Percentiles rank a stretch among this genome's conserved stretches.
Evolutionary conservation across 2,113 vertebrate species (phyloP).

Genomic region (Tachysurus fulvidraco): DNA sequence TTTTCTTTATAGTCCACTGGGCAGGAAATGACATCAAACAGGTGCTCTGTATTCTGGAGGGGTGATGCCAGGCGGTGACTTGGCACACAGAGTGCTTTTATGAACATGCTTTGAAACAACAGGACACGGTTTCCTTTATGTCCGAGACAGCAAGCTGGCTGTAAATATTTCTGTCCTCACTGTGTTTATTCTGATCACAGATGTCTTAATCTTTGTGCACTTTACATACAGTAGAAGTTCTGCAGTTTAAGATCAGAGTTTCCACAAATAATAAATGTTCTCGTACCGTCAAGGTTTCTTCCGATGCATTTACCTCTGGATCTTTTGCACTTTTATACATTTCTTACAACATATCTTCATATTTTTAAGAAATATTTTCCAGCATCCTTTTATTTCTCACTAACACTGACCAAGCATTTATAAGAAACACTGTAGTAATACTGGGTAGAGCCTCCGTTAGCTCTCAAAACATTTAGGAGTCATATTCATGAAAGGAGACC

Average conservation of each 20-base stretch:
- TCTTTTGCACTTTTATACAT: neutral
- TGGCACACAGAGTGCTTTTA: conserved; percentile 1
- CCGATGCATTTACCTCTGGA: neutral
- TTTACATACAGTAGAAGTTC: neutral
- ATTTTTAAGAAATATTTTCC: neutral
- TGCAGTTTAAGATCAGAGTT: neutral
- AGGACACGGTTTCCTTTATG: neutral
- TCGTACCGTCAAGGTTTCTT: neutral
- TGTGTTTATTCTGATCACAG: neutral
- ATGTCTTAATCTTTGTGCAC: neutral
- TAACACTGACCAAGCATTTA: neutral
- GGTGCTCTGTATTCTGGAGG: neutral
- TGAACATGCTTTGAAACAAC: conserved; percentile 6
- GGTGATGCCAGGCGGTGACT: neutral
- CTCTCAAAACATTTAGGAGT: too few relatives aligned
- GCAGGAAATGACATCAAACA: conserved; percentile 23
- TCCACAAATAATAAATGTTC: neutral
- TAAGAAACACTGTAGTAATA: neutral
- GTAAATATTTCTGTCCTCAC: neutral
- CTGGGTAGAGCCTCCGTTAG: too few relatives aligned
- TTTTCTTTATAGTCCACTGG: neutral
- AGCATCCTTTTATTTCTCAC: neutral
- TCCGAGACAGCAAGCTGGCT: neutral
- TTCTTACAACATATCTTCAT: too few relatives aligned
- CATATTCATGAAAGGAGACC: too few relatives aligned